These are phyloP conservation scores for Meta bourneti DNA, from an alignment of 2,888 invertebrate species.

Conservation along the genomic window DNA sequence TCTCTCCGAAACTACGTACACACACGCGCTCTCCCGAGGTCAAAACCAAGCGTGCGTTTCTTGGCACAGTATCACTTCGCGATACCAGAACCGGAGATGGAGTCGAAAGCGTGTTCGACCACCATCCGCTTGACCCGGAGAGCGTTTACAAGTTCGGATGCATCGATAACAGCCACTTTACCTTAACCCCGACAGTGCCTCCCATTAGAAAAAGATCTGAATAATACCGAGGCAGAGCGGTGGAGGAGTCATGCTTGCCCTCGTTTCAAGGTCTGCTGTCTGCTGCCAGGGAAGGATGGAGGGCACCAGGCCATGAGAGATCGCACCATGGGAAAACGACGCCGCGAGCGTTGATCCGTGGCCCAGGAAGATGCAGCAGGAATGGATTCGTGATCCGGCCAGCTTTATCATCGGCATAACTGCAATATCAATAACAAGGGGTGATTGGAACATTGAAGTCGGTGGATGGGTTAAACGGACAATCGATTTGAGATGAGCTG, in stretches of 20 bases:
- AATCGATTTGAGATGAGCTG: no score
- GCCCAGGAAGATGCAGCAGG: not conserved
- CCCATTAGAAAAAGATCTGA: not conserved
- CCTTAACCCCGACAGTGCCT: constrained; percentile 44
- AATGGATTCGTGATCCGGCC: not conserved
- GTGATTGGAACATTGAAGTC: not conserved
- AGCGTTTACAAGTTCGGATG: not conserved
- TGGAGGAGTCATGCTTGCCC: constrained; percentile 43
- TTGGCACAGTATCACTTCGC: not conserved
- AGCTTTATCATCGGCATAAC: not conserved
- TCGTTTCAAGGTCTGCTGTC: constrained; percentile 45
- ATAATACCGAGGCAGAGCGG: not conserved
- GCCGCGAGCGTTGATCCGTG: constrained; percentile 40
- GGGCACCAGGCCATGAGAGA: constrained; percentile 49
- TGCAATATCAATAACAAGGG: constrained; percentile 4
- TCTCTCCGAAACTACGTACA: not conserved
- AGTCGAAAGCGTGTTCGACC: constrained; percentile 6
- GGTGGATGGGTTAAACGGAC: not conserved
- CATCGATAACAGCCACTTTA: constrained; percentile 30
- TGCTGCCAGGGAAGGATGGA: constrained; percentile 19
- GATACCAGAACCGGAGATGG: constrained; percentile 21
- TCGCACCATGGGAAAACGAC: constrained; percentile 22
- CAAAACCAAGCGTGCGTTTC: not conserved
- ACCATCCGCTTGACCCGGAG: constrained; percentile 30
- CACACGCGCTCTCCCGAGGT: not conserved